Conservation (phyloP, 2,888 invertebrate genomes). For the Acanthosoma haemorrhoidale region DNA sequence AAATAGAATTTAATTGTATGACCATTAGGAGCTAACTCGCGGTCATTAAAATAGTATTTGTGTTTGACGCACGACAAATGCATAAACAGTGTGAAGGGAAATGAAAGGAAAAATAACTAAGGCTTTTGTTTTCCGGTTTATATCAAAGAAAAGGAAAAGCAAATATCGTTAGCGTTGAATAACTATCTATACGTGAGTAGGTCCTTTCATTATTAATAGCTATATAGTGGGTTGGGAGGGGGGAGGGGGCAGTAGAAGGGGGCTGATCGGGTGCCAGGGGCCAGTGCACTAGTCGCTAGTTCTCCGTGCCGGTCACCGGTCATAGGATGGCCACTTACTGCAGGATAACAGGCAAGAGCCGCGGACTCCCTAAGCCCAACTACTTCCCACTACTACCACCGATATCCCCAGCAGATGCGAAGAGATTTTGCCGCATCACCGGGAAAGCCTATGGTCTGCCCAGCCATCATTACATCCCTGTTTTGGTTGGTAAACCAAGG, state of each 20-base stretch:
- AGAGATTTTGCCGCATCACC: constrained; percentile 71
- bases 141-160: too few species aligned
- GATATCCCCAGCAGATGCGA: constrained; percentile 76
- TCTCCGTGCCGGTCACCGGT: neutral
- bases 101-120: too few species aligned
- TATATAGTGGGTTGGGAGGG: neutral
- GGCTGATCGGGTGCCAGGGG: neutral
- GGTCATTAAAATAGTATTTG: too few species aligned
- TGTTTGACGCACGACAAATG: too few species aligned
- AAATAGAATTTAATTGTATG: too few species aligned
- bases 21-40: too few species aligned
- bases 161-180: neutral
- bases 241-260: constrained; percentile 9
- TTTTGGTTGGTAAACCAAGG: constrained; percentile 53
- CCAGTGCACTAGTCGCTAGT: neutral
- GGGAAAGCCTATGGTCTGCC: constrained; percentile 69
- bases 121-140: too few species aligned
- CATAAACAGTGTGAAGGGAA: too few species aligned
- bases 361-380: constrained; percentile 73
- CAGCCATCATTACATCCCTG: constrained; percentile 73
- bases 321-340: constrained; percentile 54
- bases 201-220: constrained; percentile 10
- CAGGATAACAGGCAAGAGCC: constrained; percentile 73
- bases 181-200: constrained; percentile 4
- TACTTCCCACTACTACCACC: constrained; percentile 76